A percentile compares a stretch with the other conserved stretches of the same genome.
Conservation (phyloP, 2,888 invertebrate genomes). For the Eristalis tenax region DNA sequence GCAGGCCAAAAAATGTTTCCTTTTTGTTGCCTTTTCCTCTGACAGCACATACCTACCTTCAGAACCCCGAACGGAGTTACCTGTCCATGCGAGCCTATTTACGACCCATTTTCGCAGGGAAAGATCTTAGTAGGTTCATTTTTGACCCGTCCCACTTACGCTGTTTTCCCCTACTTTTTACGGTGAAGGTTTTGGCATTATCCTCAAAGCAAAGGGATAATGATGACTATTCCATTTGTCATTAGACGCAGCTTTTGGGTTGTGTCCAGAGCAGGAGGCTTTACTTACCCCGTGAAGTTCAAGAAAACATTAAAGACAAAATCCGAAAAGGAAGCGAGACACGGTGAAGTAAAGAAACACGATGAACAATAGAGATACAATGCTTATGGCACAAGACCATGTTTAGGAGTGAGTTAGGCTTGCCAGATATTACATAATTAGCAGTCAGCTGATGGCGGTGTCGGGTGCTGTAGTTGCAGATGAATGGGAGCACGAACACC, state of each 20-base stretch:
- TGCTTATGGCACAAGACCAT: neutral
- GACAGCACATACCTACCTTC: neutral
- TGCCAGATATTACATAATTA: constrained; percentile 67
- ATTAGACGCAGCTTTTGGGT: constrained; percentile 60
- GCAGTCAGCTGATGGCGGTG: constrained; percentile 43
- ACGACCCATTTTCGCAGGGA: constrained; percentile 31
- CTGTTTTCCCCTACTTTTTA: constrained; percentile 18
- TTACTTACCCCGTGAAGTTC: constrained; percentile 37
- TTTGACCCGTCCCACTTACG: neutral
- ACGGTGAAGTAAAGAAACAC: neutral
- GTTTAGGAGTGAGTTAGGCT: constrained; percentile 38
- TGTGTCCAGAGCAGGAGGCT: constrained; percentile 36
- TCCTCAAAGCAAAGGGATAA: constrained; percentile 70
- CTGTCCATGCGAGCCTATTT: constrained; percentile 34
- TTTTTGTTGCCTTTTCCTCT: neutral
- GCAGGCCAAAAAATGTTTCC: constrained; percentile 8
- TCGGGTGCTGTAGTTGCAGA: constrained; percentile 3
- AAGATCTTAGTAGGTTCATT: constrained; percentile 44
- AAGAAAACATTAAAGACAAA: constrained; percentile 38
- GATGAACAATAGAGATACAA: constrained; percentile 14
- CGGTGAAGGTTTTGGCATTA: constrained; percentile 64
- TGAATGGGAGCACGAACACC: constrained; percentile 12
- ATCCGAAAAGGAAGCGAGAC: constrained; percentile 1
- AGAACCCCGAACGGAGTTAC: neutral
- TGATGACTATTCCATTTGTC: constrained; percentile 73